These are phyloP conservation scores for Cistogaster globosa DNA, from an alignment of 2,888 invertebrate species.

Conservation along the genomic window DNA sequence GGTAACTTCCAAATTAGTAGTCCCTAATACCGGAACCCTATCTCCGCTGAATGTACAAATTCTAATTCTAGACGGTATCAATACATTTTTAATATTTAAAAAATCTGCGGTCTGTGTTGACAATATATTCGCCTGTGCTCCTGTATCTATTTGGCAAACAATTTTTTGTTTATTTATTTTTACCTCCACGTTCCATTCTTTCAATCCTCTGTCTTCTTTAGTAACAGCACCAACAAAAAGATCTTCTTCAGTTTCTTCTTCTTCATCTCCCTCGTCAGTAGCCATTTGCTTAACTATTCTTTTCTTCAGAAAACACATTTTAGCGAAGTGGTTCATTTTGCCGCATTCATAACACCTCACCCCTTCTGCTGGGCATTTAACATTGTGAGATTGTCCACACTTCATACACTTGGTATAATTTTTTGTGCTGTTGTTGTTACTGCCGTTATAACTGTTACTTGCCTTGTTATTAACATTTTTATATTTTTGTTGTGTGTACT, in stretches of 20 bases:
- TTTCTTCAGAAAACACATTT: no score
- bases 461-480: not conserved
- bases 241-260: no score
- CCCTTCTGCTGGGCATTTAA: constrained; percentile 11
- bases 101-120: constrained; percentile 15
- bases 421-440: not conserved
- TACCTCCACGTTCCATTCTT: no score
- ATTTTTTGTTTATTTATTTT: not conserved
- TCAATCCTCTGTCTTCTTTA: no score
- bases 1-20: not conserved
- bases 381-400: constrained; percentile 10
- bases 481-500: not conserved
- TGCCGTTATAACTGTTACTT: not conserved
- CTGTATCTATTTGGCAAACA: constrained; percentile 40
- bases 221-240: no score
- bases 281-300: constrained; percentile 22
- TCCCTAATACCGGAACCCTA: not conserved
- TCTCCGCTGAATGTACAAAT: not conserved
- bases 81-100: constrained; percentile 13
- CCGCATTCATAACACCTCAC: not conserved
- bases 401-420: not conserved
- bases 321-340: not conserved
- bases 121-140: constrained; percentile 46
- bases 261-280: not conserved
- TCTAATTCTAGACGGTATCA: not conserved